Percentiles rank a stretch among this genome's conserved stretches.
These are phyloP conservation scores for Peromyscus melanophrys DNA, from an alignment of 2,797 vertebrate genomes.

Conservation along the genomic window DNA sequence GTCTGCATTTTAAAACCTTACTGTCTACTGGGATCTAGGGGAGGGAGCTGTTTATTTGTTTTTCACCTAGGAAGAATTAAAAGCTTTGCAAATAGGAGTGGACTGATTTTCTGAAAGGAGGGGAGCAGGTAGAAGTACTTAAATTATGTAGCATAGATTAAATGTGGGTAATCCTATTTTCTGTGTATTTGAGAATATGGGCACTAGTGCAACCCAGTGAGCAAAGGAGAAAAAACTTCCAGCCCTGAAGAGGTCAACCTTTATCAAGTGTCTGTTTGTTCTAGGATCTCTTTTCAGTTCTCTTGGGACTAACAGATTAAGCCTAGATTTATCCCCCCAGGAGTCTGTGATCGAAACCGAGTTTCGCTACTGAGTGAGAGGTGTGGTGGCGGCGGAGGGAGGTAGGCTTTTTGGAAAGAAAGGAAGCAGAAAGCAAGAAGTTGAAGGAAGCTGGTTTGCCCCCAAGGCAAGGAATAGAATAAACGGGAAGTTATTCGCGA, in stretches of 20 bases:
- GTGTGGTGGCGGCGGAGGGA: too few relatives aligned
- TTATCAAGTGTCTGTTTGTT: conserved; percentile 24
- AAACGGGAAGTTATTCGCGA: background rate
- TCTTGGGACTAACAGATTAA: conserved; percentile 29
- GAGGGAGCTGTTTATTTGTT: background rate
- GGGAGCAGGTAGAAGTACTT: background rate
- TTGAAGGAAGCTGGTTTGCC: background rate
- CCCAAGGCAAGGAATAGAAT: too few relatives aligned
- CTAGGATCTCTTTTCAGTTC: background rate
- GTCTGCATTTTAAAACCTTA: background rate
- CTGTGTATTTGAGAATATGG: background rate
- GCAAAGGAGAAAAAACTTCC: background rate
- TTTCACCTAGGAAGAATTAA: background rate
- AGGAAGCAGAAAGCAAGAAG: background rate
- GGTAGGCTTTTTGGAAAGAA: background rate
- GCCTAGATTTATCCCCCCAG: conserved; percentile 33
- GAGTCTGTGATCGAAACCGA: background rate
- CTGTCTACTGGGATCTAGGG: background rate
- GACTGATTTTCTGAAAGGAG: background rate
- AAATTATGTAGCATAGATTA: background rate
- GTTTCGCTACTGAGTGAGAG: background rate
- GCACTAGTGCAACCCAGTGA: background rate
- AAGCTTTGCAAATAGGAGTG: background rate
- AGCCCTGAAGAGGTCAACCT: background rate
- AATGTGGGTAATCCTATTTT: background rate